Conservation (phyloP, 2,888 invertebrate species). For the Hofmannophila pseudospretella region DNA sequence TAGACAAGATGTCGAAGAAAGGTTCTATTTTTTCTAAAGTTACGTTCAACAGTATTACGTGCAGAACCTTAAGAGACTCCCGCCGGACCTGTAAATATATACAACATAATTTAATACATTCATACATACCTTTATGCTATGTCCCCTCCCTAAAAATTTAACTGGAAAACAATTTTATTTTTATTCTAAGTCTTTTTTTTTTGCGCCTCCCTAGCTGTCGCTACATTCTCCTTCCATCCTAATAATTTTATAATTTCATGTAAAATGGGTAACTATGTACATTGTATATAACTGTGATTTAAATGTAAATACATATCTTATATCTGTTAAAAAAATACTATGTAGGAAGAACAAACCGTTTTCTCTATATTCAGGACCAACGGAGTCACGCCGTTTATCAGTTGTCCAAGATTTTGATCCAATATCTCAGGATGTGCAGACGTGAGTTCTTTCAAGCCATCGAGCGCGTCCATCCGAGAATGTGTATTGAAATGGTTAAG, state of each 20-base stretch:
- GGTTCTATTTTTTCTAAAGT: slow-evolving; percentile 78
- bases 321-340: too few species aligned
- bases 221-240: too few species aligned
- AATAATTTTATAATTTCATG: too few species aligned
- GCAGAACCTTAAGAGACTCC: slow-evolving; percentile 76
- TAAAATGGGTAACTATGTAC: too few species aligned
- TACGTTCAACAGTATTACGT: slow-evolving; percentile 60
- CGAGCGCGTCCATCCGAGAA: slow-evolving; percentile 81
- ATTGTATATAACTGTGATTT: too few species aligned
- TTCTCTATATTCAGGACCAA: slow-evolving; percentile 86
- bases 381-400: slow-evolving; percentile 83
- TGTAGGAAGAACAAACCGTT: slow-evolving; percentile 47
- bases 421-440: slow-evolving; percentile 50
- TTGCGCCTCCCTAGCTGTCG: too few species aligned
- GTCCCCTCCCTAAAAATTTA: too few species aligned
- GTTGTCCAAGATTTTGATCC: slow-evolving; percentile 78
- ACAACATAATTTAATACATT: background rate
- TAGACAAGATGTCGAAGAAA: slow-evolving; percentile 86
- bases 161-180: too few species aligned
- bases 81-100: slow-evolving; percentile 64
- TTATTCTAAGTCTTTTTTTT: too few species aligned
- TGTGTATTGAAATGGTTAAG: slow-evolving; percentile 86
- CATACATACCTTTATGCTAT: too few species aligned
- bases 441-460: slow-evolving; percentile 78
- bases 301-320: too few species aligned